These are phyloP conservation scores for Chlorospingus semifuscus DNA, from an alignment of 2,797 vertebrate genomes.

Conservation along the genomic window DNA sequence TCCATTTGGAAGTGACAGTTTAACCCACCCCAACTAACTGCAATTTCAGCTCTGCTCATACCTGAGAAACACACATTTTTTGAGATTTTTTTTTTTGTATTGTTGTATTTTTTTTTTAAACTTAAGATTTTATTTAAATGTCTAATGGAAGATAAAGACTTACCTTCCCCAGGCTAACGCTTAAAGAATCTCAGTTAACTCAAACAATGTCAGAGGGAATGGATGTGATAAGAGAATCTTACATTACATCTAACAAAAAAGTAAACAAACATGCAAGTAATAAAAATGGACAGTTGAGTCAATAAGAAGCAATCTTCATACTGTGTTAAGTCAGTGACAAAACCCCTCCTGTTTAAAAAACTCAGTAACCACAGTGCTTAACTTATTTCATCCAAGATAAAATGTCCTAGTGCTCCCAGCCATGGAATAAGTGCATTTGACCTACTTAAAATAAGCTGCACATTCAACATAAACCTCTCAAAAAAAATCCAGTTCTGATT, in stretches of 20 bases:
- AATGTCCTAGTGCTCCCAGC: conserved; percentile 18
- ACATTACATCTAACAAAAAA: conserved; percentile 91
- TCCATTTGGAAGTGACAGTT: conserved; percentile 43
- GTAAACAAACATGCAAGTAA: conserved; percentile 95
- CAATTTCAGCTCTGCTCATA: conserved; percentile 74
- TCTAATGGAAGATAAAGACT: conserved; percentile 96
- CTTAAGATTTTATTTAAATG: conserved; percentile 77
- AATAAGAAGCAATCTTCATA: conserved; percentile 96
- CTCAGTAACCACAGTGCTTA: conserved; percentile 37
- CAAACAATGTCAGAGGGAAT: conserved; percentile 89
- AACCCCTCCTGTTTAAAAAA: conserved; percentile 42
- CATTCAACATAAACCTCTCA: conserved; percentile 37
- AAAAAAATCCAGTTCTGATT: conserved; percentile 12
- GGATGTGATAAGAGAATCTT: conserved; percentile 90
- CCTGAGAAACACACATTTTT: conserved; percentile 92
- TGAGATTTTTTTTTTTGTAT: background rate
- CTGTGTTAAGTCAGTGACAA: conserved; percentile 86
- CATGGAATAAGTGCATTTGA: conserved; percentile 44
- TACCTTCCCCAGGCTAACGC: conserved; percentile 97
- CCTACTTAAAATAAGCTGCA: conserved; percentile 53
- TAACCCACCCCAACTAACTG: conserved; percentile 53
- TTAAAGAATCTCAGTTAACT: conserved; percentile 92
- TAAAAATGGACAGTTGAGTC: conserved; percentile 89
- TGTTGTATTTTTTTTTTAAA: conserved; percentile 7
- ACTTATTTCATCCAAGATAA: conserved; percentile 51